Evolutionary conservation across 2,888 invertebrate species (phyloP), one percentile per base, ranked within the genome.

Genomic region (Myopa tessellatipennis): DNA sequence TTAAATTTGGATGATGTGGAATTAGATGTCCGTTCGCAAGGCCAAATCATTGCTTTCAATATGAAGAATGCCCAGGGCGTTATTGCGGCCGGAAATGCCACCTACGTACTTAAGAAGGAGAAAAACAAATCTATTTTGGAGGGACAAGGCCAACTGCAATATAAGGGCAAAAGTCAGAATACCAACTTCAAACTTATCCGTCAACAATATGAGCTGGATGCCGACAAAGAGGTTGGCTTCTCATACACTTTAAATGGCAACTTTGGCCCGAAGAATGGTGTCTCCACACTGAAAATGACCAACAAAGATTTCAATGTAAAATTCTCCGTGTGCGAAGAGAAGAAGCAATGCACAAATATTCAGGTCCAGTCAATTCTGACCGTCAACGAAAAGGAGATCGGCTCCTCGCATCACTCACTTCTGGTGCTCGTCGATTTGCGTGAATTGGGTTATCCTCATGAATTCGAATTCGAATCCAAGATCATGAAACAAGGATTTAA

Each of bases 311-410:
- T 94, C 86, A 92, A 93, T 84, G 90, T 92, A 69, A 92, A 93
- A 16, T 91, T 93, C 80, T 93, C 94, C 14, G 93, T 93, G 86
- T 95, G 95, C 86, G 94, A 95, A 82, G 94, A 94, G 85, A 94
- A 93, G 89, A 94, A 94, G 79, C 93, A 95, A 82, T 95, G 95
- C 85, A 94, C 94, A 0, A 93, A 94, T 84, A 91, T 94, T 36
- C 94, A 95, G 83, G 69, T 88, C 0, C 85, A 85, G 45, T 88
- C 89, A 0, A 82, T 85, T 4, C 75, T 85, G 0, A 81, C 78
- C 1, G 68, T 83, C 3, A 85, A 87, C 71, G 82, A 84, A 4
- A 80, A 85, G 26, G 81, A 85, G 68, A 77, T 85, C 0, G 83
- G 85, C 38, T 88, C 90, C 16, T 89, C 92, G 78, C 91, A 92